Conservation (phyloP, 2,113 vertebrate species). For the Ciconia maguari region DNA sequence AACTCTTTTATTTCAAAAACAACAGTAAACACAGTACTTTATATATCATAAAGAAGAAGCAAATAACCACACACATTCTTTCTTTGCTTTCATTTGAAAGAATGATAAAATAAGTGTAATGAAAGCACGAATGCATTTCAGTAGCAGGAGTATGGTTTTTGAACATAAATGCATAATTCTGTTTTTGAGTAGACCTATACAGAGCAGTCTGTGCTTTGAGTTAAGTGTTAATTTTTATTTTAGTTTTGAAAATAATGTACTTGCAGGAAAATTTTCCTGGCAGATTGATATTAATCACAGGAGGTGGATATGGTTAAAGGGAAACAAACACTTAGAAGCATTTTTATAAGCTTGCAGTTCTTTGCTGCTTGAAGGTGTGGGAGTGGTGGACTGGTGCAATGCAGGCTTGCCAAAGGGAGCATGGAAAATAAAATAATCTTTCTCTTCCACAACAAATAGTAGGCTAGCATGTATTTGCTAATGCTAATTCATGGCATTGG, state of each 20-base stretch:
- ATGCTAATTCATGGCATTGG: neutral
- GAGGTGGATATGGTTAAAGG: neutral
- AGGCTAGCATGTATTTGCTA: neutral
- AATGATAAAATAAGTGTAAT: neutral
- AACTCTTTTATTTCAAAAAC: neutral
- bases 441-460: neutral
- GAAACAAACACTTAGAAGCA: neutral
- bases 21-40: neutral
- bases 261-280: neutral
- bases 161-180: neutral
- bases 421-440: neutral
- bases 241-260: neutral
- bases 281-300: neutral
- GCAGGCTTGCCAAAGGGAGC: neutral
- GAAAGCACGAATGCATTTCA: neutral
- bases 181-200: neutral
- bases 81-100: neutral
- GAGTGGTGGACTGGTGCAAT: neutral
- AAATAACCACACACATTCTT: neutral
- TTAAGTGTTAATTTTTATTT: neutral
- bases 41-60: neutral
- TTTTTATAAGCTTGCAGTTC: neutral
- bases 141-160: neutral
- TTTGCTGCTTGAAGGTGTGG: neutral
- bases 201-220: neutral